phyloP scores from a whole-genome alignment of 64 coral and sea anemone genomes.

The Montipora efflorescens region DNA sequence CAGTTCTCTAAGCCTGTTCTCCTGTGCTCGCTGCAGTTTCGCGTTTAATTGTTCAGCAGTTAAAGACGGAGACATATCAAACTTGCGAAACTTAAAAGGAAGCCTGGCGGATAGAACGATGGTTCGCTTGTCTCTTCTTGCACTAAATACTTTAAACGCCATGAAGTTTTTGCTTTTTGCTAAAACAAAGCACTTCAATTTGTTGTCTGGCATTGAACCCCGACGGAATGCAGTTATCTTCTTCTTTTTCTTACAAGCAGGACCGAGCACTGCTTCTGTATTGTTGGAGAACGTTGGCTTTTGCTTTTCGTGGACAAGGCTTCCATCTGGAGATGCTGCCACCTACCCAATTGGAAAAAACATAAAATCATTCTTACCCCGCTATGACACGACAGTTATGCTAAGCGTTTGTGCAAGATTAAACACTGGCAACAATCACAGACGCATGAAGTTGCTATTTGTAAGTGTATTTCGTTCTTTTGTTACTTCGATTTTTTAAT shows the following conservation, averaged over 20 bases:
- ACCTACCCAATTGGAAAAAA: not conserved
- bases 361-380: too few relatives aligned
- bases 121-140: not conserved
- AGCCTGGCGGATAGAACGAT: not conserved
- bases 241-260: not conserved
- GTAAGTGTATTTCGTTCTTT: too few relatives aligned
- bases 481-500: too few relatives aligned
- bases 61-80: not conserved
- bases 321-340: not conserved
- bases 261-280: too few relatives aligned
- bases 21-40: not conserved
- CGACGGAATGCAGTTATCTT: not conserved
- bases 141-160: constrained; percentile 18
- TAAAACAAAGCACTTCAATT: not conserved
- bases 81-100: not conserved
- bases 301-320: not conserved
- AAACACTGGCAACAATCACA: too few relatives aligned
- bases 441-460: too few relatives aligned
- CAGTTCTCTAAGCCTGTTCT: constrained; percentile 11
- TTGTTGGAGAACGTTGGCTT: not conserved
- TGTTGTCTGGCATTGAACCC: not conserved
- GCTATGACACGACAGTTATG: too few relatives aligned
- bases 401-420: too few relatives aligned
- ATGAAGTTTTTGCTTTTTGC: constrained; percentile 1
- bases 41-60: constrained; percentile 7